Base-by-base conservation (phyloP, 2,888 invertebrate species). In the Oxytorus armatus region DNA sequence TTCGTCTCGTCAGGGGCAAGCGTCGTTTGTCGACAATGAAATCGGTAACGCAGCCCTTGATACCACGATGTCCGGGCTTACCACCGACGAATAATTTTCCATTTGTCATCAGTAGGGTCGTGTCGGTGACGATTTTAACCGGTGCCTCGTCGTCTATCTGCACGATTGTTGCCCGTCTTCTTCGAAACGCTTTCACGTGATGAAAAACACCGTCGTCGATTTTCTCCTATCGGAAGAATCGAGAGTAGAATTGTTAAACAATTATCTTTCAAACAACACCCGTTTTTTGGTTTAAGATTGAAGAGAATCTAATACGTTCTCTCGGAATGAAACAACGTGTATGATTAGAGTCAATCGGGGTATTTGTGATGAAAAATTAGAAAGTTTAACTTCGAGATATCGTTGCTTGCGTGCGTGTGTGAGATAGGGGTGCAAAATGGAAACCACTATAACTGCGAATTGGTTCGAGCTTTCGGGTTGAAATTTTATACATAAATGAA, bases 21-120 rank as follows among this genome's bases (percentile, higher is more conserved):
- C 90, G 84, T 29, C 91, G 89, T 68, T 90, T 91, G 84, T 92
- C 92, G 36, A 89, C 89, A 53, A 92, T 86, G 81, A 92, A 92
- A 83, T 91, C 88, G 14, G 90, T 88, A 33, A 92, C 87, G 83
- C 92, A 92, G 18, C 88, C 91, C 11, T 89, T 89, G 69, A 91
- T 82, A 18, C 92, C 92, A 16, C 87, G 88, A 74, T 91, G 90
- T 0, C 91, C 90, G 0, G 91, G 91, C 69, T 91, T 89, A 0
- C 92, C 92, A 3, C 92, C 92, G 23, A 92, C 83, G 81, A 92
- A 92, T 42, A 92, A 86, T 76, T 91, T 91, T 2, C 92, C 92
- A 79, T 92, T 92, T 11, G 92, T 92, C 53, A 88, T 87, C 25
- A 92, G 77, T 8, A 89, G 86, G 4, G 86, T 89, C 11, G 88